Base-by-base conservation (phyloP, 2,113 vertebrate species). In the Crypturellus undulatus region DNA sequence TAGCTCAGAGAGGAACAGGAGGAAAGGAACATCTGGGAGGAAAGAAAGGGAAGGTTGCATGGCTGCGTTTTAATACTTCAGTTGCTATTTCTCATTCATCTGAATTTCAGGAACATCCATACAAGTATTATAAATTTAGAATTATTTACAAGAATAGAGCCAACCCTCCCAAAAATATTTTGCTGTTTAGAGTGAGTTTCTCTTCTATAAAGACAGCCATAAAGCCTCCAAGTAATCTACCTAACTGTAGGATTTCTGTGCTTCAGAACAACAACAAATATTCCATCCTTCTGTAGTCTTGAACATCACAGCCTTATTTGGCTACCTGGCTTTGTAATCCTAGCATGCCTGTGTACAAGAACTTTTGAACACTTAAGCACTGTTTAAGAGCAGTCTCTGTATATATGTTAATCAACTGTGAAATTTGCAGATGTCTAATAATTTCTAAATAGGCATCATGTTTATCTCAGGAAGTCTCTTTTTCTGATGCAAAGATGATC, bases 291-390 rank as follows among this genome's bases (percentile, higher is more conserved):
- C 47, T 76, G 70, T 52, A 65, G 26, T 52, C 43, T 40, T 69
- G 64, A 72, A 34, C 25, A 43, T 67, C 56, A 42, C 20, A 79
- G 25, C 43, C 32, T 83, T 79, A 65, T 64, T 40, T 77, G 49
- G 34, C 56, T 34, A 71, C 56, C 60, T 92, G 69, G 42, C 86
- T 96, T 90, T 89, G 56, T 24, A 84, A 68, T 96, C 51, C 30
- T 67, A 28, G 40, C 18, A 47, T 25, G 5, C 76, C 60, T 84
- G 30, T 81, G 17, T 0, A 1, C 12, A 77, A 91, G 69, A 32
- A 26, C 2, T 86, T 93, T 15, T 58, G 43, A 92, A 79, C 62
- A 28, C 10, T 76, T 76, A 45, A 93, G 52, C 40, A 18, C 16
- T 47, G 3, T 45, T 90, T 64, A 52, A 79, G 32, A 82, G 40